Percentiles rank a stretch among this genome's conserved stretches.
These are phyloP conservation scores for Oncorhynchus keta DNA, from an alignment of 2,113 vertebrate genomes.

Conservation along the genomic window DNA sequence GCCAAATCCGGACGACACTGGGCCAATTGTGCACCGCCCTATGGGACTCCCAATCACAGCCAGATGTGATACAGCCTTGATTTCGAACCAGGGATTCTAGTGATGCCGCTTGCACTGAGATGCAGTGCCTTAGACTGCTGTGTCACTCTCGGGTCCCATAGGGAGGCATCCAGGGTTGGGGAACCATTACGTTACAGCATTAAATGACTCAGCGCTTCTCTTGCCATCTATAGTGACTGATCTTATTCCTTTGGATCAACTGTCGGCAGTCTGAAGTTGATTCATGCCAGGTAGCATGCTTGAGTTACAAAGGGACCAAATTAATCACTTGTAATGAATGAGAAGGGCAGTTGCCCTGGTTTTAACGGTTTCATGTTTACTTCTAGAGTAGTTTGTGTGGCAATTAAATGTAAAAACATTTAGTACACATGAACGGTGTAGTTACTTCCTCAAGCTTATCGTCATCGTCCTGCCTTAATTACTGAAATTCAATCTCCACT, in stretches of 20 bases:
- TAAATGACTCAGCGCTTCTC: background rate
- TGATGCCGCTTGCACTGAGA: no score
- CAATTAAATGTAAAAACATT: background rate
- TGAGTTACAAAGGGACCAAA: background rate
- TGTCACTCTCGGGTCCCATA: no score
- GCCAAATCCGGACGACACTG: no score
- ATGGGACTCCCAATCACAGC: no score
- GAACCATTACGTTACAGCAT: background rate
- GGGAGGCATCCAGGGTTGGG: background rate
- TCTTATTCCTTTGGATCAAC: background rate
- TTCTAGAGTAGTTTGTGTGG: background rate
- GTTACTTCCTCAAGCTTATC: constrained; percentile 21
- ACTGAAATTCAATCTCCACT: constrained; percentile 31
- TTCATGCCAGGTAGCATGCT: background rate
- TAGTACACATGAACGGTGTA: background rate
- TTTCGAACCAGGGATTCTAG: no score
- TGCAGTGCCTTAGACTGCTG: no score
- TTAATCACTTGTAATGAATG: background rate
- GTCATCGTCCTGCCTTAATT: background rate
- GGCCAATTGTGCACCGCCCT: no score
- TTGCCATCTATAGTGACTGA: background rate
- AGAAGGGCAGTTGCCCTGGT: background rate
- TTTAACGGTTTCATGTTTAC: background rate
- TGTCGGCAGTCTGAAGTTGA: background rate
- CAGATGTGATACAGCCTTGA: no score